Evolutionary conservation across 1,140 invertebrate genomes (phyloP), one percentile per base, ranked within the genome.

Genomic region (Microplitis mediator): DNA sequence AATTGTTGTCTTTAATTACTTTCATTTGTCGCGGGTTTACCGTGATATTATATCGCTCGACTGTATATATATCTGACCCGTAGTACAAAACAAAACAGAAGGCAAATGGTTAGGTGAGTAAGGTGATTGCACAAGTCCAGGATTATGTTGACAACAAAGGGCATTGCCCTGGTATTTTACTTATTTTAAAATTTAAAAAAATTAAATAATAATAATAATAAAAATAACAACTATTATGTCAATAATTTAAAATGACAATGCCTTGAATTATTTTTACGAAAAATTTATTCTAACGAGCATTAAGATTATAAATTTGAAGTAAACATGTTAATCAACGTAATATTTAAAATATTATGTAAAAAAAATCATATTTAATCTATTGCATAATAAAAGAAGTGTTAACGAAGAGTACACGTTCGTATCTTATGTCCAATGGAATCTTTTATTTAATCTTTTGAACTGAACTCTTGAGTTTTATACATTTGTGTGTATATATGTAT

Each of bases 81-180:
- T 58, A 23, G n/a, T 23, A 58, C 56, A 23, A 23, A 31, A 58
- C 56, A 58, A 9, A 58, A 58, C 56, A 58, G 39, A 45, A 58
- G 23, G 56, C 56, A 23, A 58, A 58, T 58, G 23, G 56, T 58
- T 16, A 58, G 56, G 56, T 58, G 56, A 58, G 56, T 58, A 58
- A 58, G 14, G 56, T 23, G 16, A 31, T 58, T 58, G 23, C 56
- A 58, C 56, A 58, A 58, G 56, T 16, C 23, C 56, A 3, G 56
- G 14, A 58, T 58, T 58, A 58, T 58, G 23, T 23, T 58, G 23
- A 58, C 56, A 58, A 58, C 56, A 58, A 58, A 58, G 56, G 56
- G 56, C 56, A 58, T 58, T 58, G 56, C 56, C 56, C 56, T 31
- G 56, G 56, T 58, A 31, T 58, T 31, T 58, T n/a, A 13, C 11